These are phyloP conservation scores for Pseudomyrmex cubaensis DNA, from an alignment of 1,140 invertebrate species.

Conservation along the genomic window DNA sequence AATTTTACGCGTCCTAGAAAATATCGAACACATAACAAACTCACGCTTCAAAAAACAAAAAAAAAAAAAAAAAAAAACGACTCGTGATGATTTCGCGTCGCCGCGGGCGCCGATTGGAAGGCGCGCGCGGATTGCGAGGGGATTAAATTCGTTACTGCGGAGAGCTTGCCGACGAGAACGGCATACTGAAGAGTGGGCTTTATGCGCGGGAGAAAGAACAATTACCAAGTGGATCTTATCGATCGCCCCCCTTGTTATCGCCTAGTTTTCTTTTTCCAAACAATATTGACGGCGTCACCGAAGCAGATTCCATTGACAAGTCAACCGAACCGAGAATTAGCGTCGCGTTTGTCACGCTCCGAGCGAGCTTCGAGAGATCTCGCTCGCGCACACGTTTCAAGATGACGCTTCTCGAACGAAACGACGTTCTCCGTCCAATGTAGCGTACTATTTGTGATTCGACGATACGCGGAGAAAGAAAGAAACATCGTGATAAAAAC, in stretches of 20 bases:
- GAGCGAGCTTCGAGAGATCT: not conserved
- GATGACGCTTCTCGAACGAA: not conserved
- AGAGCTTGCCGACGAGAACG: slow-evolving; percentile 28
- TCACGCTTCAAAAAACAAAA: not conserved
- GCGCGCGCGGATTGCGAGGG: slow-evolving; percentile 46
- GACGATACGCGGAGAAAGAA: slow-evolving; percentile 12
- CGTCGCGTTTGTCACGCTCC: not conserved
- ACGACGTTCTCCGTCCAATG: not conserved
- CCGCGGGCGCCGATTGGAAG: slow-evolving; percentile 53
- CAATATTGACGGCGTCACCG: slow-evolving; percentile 20
- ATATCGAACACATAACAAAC: not conserved
- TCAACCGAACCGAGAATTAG: slow-evolving; percentile 5
- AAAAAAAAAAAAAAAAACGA: not conserved
- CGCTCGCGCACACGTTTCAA: not conserved
- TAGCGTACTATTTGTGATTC: not conserved
- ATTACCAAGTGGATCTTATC: slow-evolving; percentile 48
- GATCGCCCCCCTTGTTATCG: slow-evolving; percentile 21
- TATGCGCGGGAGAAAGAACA: slow-evolving; percentile 43
- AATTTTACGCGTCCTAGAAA: not conserved
- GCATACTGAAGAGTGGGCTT: slow-evolving; percentile 55
- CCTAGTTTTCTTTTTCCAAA: slow-evolving; percentile 17
- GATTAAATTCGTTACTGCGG: slow-evolving; percentile 70
- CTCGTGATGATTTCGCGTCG: slow-evolving; percentile 51
- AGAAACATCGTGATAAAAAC: not conserved
- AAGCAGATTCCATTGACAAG: slow-evolving; percentile 2